These are phyloP conservation scores for Aleiodes leptofemur DNA, from an alignment of 2,888 invertebrate genomes.

Conservation along the genomic window DNA sequence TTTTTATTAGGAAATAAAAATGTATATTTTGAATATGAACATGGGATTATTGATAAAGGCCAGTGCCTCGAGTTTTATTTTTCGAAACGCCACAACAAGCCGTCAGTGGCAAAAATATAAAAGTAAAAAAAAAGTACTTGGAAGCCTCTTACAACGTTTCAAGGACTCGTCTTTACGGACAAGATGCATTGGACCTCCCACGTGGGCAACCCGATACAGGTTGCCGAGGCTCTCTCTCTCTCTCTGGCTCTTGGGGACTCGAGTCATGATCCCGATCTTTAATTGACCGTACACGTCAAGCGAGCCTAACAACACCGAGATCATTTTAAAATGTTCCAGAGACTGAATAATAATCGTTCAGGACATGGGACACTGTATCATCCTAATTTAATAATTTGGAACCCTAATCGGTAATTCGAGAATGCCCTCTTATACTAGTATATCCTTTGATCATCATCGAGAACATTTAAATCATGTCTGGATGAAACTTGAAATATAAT, in stretches of 20 bases:
- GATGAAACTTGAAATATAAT: slow-evolving; percentile 1
- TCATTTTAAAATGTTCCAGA: slow-evolving; percentile 67
- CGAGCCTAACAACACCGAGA: slow-evolving; percentile 49
- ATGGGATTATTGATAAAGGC: no score
- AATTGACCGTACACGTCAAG: slow-evolving; percentile 70
- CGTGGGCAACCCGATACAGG: slow-evolving; percentile 70
- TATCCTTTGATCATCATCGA: slow-evolving; percentile 19
- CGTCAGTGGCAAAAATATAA: background rate
- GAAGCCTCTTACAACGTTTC: slow-evolving; percentile 75
- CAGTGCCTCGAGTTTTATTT: slow-evolving; percentile 37
- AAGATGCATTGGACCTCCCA: slow-evolving; percentile 73
- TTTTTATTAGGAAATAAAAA: no score
- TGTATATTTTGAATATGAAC: no score
- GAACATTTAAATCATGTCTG: background rate
- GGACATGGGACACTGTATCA: slow-evolving; percentile 67
- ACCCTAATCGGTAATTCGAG: slow-evolving; percentile 44
- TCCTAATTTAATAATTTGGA: slow-evolving; percentile 63
- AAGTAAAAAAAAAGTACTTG: slow-evolving; percentile 51
- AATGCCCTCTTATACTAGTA: background rate
- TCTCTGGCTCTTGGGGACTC: slow-evolving; percentile 49
- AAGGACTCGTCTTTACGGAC: slow-evolving; percentile 71
- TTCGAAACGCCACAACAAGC: slow-evolving; percentile 26
- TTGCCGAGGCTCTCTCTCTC: slow-evolving; percentile 34
- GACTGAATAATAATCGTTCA: slow-evolving; percentile 69
- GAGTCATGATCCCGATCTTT: slow-evolving; percentile 73